Percentiles rank a stretch among this genome's conserved stretches.
These are phyloP conservation scores for Lethocerus indicus DNA, from an alignment of 1,140 invertebrate genomes.

Conservation along the genomic window DNA sequence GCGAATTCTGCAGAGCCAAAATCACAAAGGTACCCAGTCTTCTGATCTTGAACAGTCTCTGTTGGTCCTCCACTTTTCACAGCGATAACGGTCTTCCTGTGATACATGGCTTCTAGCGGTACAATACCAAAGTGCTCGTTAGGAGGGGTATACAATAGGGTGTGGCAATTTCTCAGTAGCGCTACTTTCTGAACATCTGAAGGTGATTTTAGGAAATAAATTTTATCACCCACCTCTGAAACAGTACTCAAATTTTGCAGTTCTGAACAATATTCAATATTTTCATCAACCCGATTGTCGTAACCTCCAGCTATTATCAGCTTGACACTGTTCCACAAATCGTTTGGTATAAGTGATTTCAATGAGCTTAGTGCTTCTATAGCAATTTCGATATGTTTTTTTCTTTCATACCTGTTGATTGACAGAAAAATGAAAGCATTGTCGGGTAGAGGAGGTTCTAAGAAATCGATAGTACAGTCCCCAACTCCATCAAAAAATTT, in stretches of 20 bases:
- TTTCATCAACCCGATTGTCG: slow-evolving; percentile 76
- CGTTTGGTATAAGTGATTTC: slow-evolving; percentile 29
- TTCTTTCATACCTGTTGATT: slow-evolving; percentile 93
- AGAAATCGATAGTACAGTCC: background rate
- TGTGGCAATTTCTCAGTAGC: slow-evolving; percentile 52
- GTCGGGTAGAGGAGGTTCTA: slow-evolving; percentile 10
- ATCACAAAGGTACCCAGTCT: slow-evolving; percentile 79
- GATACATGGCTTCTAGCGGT: slow-evolving; percentile 96
- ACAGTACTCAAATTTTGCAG: slow-evolving; percentile 44
- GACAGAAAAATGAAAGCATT: slow-evolving; percentile 67
- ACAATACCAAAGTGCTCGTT: slow-evolving; percentile 99
- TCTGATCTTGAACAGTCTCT: slow-evolving; percentile 77
- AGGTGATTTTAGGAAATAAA: slow-evolving; percentile 76
- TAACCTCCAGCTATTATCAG: slow-evolving; percentile 96
- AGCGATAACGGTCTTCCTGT: slow-evolving; percentile 82
- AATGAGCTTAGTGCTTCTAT: slow-evolving; percentile 60
- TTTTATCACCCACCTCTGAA: slow-evolving; percentile 48
- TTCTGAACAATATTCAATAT: slow-evolving; percentile 74
- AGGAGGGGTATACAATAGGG: slow-evolving; percentile 86
- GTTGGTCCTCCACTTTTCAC: slow-evolving; percentile 87
- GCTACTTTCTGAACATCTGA: slow-evolving; percentile 68
- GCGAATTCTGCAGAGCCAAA: slow-evolving; percentile 52
- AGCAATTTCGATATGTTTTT: slow-evolving; percentile 83
- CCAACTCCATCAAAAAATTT: slow-evolving; percentile 43
- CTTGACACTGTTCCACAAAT: slow-evolving; percentile 45